Conservation (phyloP, 2,113 vertebrate species). For the Gymnogyps californianus region DNA sequence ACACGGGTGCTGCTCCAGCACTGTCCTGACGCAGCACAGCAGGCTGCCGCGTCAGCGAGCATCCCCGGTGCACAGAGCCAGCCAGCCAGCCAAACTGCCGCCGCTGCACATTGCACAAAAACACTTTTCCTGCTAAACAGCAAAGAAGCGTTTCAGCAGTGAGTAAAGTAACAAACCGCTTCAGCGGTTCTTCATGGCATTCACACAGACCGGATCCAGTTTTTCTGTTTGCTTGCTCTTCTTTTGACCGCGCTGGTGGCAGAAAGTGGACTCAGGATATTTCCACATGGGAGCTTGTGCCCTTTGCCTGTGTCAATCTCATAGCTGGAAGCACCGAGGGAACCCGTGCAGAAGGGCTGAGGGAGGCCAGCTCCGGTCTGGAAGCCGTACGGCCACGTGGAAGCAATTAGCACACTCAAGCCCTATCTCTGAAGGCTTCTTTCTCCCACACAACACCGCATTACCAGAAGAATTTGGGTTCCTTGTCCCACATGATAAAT, state of each 20-base stretch:
- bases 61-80: accelerated
- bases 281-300: not conserved
- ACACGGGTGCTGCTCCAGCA: accelerated
- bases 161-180: not conserved
- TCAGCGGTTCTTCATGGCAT: accelerated
- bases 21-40: not conserved
- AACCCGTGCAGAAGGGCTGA: not conserved
- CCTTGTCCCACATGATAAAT: no score
- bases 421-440: not conserved
- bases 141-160: not conserved
- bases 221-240: not conserved
- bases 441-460: not conserved
- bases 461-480: not conserved
- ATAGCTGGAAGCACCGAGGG: not conserved
- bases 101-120: accelerated
- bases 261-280: not conserved
- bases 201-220: not conserved
- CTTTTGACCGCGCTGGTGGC: not conserved
- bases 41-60: not conserved
- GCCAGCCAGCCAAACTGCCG: not conserved
- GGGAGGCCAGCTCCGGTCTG: not conserved
- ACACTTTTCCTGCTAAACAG: not conserved
- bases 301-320: not conserved
- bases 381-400: accelerated
- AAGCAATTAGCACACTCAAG: not conserved